Base-by-base conservation (phyloP, 2,113 vertebrate genomes). In the Eublepharis macularius region DNA sequence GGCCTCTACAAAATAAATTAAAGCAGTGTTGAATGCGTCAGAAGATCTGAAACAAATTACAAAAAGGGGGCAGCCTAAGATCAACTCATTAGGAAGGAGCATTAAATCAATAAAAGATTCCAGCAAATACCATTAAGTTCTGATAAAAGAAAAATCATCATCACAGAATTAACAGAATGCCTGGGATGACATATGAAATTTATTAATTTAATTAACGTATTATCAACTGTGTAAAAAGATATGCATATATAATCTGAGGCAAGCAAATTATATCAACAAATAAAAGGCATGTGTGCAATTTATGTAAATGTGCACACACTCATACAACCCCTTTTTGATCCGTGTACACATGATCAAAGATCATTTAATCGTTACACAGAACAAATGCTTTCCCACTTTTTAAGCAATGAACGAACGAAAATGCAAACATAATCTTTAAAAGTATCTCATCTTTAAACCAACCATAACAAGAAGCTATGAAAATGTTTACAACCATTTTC, bases 401-500 rank as follows among this genome's bases (percentile, higher is more conserved):
- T 32, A 45, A 80, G 60, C 70, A 54, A 0, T 10, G 4, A 83
- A 4, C 26, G 6, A 51, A 86, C 89, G 21, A 47, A 90, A 90
- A 66, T 85, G 91, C 12, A 87, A 89, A 54, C 70, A 87, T n/a
- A 92, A 74, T 73, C 81, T 87, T 72, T 87, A 63, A 90, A 91
- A 86, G 79, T 16, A 88, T 91, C 76, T 89, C 88, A 92, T 82
- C 57, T 94, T 90, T 81, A 89, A 92, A 89, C 4, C 0, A 72
- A 60, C 74, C 85, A 82, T 84, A 88, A 94, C 89, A 94, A 94
- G 83, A 32, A 80, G 89, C 80, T 86, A 82, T 74, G 84, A 92
- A 93, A 90, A 90, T 78, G 82, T 93, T 94, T 92, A 94, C 85
- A 93, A 88, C 63, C 82, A 86, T 83, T 91, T 94, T 45, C 81